phyloP scores from a whole-genome alignment of 2,888 invertebrate species.

The Tricholauxania praeusta region DNA sequence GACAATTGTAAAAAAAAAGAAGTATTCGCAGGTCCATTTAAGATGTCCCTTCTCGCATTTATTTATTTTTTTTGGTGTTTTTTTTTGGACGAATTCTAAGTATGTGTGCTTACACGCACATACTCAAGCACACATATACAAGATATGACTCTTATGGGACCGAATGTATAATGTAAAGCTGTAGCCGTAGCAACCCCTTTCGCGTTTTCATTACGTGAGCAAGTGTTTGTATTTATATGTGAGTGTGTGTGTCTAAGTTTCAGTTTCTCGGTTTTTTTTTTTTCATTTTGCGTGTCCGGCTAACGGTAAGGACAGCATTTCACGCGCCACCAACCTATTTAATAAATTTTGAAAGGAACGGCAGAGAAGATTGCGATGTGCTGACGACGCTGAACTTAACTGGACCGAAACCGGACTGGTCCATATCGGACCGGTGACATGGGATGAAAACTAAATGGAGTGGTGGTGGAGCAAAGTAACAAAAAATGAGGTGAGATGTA shows the following conservation, averaged over 20 bases:
- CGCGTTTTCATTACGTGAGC: conserved; percentile 33
- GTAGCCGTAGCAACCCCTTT: conserved; percentile 35
- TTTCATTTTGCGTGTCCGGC: conserved; percentile 23
- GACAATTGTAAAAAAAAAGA: conserved; percentile 10
- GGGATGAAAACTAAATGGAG: conserved; percentile 38
- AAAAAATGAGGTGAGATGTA: conserved; percentile 18
- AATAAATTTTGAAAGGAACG: conserved; percentile 42
- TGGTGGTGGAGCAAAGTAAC: not conserved
- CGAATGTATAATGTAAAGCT: conserved; percentile 27
- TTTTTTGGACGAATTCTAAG: conserved; percentile 5
- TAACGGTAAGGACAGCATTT: conserved; percentile 41
- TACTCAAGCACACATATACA: conserved; percentile 4
- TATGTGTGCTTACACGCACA: conserved; percentile 10
- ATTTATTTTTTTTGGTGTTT: not conserved
- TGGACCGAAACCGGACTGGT: conserved; percentile 39
- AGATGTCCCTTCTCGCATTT: conserved; percentile 32
- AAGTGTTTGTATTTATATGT: conserved; percentile 9
- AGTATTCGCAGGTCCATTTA: conserved; percentile 30
- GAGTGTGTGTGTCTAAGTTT: conserved; percentile 15
- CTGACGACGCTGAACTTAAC: conserved; percentile 39
- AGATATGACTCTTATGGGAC: conserved; percentile 33
- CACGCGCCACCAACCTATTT: conserved; percentile 44
- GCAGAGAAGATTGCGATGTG: conserved; percentile 39
- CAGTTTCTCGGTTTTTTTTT: conserved; percentile 6
- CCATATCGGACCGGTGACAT: conserved; percentile 42